Evolutionary conservation across 1,140 invertebrate species (phyloP), one percentile per base, ranked within the genome.

Genomic region (Megalopta genalis): DNA sequence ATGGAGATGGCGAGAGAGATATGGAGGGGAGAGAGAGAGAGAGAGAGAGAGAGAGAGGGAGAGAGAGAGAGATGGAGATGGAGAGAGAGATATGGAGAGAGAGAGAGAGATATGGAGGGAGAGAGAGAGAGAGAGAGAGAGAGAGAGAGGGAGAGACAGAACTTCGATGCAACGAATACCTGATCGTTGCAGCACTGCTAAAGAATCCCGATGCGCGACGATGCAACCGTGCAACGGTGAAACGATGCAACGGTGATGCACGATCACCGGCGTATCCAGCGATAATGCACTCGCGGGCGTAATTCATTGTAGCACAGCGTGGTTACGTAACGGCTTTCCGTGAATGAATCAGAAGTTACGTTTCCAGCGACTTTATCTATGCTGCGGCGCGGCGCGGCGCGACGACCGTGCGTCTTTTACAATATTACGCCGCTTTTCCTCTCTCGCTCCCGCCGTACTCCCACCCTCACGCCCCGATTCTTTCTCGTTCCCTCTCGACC

Each of bases 281-380:
- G 65, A 77, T 77, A 77, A 62, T 54, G 68, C 27, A 60, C 52
- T 62, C 32, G 74, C 74, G 59, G 57, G 65, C 65, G 74, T 60
- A 68, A 60, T 77, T 77, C 74, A 77, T 77, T 77, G 65, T 62
- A 68, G 54, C 74, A 25, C 21, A n/a, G 54, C 54, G 65, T 27
- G 12, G n/a, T 78, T 84, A 80, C 71, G 82, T 80, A 84, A 84
- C 71, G 67, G 54, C 71, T 49, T 54, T 83, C 76, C 23, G 66
- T 84, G 83, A 84, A 84, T 84, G 83, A 84, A 84, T 84, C 83
- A 80, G 71, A 76, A 69, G 77, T 84, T 84, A 80, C 82, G 83
- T 80, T 84, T 37, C 60, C 27, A 7, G 57, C 27, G 75, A 57
- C 57, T 84, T 80, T 80, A 84, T 84, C 83, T 80, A 70, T 49